These are phyloP conservation scores for Lateolabrax maculatus DNA, from an alignment of 2,797 vertebrate species.

Conservation along the genomic window DNA sequence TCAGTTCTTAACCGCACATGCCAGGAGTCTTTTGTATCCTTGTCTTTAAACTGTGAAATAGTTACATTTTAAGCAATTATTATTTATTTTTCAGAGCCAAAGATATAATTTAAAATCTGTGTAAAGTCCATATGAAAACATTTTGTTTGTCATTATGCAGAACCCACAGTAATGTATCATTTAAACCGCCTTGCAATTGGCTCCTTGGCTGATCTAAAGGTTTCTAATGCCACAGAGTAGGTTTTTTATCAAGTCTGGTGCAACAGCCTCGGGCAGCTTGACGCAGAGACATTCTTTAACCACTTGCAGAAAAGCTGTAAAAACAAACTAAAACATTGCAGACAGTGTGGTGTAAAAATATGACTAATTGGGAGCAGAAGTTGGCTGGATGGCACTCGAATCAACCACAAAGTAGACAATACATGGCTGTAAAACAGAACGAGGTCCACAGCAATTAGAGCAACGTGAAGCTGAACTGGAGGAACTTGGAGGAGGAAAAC, in stretches of 20 bases:
- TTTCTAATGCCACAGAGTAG: constrained; percentile 25
- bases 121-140: background rate
- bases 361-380: constrained; percentile 65
- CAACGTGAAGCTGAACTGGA: constrained; percentile 2
- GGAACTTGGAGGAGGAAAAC: background rate
- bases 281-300: constrained; percentile 49
- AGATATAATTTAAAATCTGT: background rate
- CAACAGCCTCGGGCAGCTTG: constrained; percentile 46
- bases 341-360: constrained; percentile 52
- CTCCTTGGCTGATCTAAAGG: constrained; percentile 29
- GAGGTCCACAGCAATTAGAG: constrained; percentile 17
- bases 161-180: background rate
- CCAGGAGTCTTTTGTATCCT: background rate
- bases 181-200: background rate
- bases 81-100: background rate
- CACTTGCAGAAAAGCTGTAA: constrained; percentile 37
- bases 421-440: constrained; percentile 42
- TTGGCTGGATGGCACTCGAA: constrained; percentile 42
- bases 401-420: constrained; percentile 49
- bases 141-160: background rate
- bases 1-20: constrained; percentile 4
- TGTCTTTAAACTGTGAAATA: background rate
- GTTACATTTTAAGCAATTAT: background rate
- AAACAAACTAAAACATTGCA: constrained; percentile 43
- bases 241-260: constrained; percentile 63